Evolutionary conservation across 2,888 invertebrate genomes (phyloP), one percentile per base, ranked within the genome.

Genomic region (Rhimphoctona megacephalus): DNA sequence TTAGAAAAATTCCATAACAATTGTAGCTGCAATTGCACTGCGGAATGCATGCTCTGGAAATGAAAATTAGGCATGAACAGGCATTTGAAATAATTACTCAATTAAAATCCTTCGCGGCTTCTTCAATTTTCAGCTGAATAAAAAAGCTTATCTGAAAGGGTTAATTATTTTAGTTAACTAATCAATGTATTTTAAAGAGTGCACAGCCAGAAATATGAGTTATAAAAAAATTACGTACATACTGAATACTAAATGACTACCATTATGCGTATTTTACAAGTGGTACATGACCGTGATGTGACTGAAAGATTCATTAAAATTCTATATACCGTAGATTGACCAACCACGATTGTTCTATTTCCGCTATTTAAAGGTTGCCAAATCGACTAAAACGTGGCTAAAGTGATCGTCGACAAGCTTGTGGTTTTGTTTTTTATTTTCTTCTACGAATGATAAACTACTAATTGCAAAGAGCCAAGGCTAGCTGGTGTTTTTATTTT

Each of bases 381-480:
- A 78, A 61, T 67, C 49, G 61, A 25, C 57, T 57, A 77, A 78
- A 73, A 39, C 46, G 67, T 73, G 67, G 43, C 57, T 66, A 86
- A 73, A 64, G 43, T 67, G 30, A 77, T 66, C 49, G 67, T 83
- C 52, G 73, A 73, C 72, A 74, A 83, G 83, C 80, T 74, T 79
- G 78, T 74, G 30, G 6, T 77, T 64, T 49, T n/a, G 14, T 64
- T 77, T 11, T 8, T 46, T 8, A 43, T 52, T 81, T 66, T 81
- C 30, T 33, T 81, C 70, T 77, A 72, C 49, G 25, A 74, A 54
- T 70, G 54, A 74, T 39, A 70, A 86, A 43, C 81, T 82, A 87
- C 79, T 82, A 83, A 84, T 84, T 82, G 86, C 84, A 79, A 79
- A 49, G 79, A 82, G 57, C 78, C 66, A 76, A 49, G 43, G 52